phyloP scores from a whole-genome alignment of 2,113 vertebrate species.

The Beaufortia kweichowensis region DNA sequence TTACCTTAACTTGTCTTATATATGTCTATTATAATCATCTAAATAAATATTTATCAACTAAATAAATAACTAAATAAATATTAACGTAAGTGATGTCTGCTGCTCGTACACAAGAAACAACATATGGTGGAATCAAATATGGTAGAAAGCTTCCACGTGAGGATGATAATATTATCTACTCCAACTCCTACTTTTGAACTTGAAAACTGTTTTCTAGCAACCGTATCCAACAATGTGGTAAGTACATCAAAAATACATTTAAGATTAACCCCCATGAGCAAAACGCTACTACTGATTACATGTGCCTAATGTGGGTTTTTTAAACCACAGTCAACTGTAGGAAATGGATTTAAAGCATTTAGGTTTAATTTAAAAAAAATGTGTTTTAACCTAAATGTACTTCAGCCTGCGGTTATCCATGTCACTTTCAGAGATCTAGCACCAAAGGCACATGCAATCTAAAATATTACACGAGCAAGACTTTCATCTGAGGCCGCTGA shows the following conservation, averaged over 20 bases:
- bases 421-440: constrained; percentile 50
- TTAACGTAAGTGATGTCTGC: no score
- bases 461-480: constrained; percentile 66
- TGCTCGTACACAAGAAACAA: no score
- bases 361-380: constrained; percentile 64
- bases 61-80: no score
- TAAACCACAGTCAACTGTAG: constrained; percentile 44
- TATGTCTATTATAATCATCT: no score
- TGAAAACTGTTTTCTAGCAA: constrained; percentile 32
- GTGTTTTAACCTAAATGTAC: constrained; percentile 61
- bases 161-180: constrained; percentile 22
- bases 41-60: no score
- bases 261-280: constrained; percentile 35
- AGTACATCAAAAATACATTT: constrained; percentile 53
- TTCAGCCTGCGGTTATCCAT: constrained; percentile 58
- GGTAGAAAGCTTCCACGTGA: not conserved
- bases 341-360: constrained; percentile 60
- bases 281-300: constrained; percentile 37
- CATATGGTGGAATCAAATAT: not conserved
- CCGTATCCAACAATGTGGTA: constrained; percentile 25
- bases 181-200: constrained; percentile 7
- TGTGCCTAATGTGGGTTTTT: constrained; percentile 53
- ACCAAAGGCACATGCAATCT: constrained; percentile 61
- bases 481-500: constrained; percentile 64
- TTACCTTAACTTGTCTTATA: no score